Conservation (phyloP, 2,797 vertebrate species). For the Pangasius krempfi region DNA sequence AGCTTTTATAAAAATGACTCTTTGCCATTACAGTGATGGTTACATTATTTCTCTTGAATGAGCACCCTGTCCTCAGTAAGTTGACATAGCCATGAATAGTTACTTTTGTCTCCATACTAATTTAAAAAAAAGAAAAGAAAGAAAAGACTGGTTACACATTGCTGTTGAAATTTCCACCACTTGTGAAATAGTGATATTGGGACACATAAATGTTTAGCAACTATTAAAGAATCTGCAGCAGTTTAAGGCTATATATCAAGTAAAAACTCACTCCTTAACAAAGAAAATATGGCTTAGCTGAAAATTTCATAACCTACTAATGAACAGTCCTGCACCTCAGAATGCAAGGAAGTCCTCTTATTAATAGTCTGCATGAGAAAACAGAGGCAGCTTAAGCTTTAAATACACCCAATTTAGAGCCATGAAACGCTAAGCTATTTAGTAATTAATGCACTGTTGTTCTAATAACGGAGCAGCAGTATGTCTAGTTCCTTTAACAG, state of each 20-base stretch:
- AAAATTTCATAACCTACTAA: not conserved
- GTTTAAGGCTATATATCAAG: not conserved
- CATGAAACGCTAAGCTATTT: conserved; percentile 30
- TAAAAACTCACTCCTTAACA: not conserved
- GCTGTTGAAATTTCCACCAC: not conserved
- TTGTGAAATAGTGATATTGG: not conserved
- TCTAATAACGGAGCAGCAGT: not conserved
- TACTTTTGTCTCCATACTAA: not conserved
- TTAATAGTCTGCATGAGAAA: not conserved
- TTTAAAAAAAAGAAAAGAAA: too few species aligned
- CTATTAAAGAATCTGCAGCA: not conserved
- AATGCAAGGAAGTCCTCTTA: not conserved
- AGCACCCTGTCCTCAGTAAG: not conserved
- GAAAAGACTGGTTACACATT: not conserved
- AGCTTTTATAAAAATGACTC: too few species aligned
- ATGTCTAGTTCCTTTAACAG: conserved; percentile 52
- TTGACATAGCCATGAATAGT: not conserved
- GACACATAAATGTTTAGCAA: not conserved
- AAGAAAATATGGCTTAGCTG: not conserved
- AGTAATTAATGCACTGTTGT: conserved; percentile 16
- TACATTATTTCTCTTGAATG: not conserved
- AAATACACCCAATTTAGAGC: conserved; percentile 9
- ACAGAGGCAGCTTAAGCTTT: conserved; percentile 4
- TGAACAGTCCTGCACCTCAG: not conserved
- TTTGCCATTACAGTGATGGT: not conserved